Evolutionary conservation across 1,140 invertebrate genomes (phyloP), one percentile per base, ranked within the genome.

Genomic region (Bombus difficillimus): DNA sequence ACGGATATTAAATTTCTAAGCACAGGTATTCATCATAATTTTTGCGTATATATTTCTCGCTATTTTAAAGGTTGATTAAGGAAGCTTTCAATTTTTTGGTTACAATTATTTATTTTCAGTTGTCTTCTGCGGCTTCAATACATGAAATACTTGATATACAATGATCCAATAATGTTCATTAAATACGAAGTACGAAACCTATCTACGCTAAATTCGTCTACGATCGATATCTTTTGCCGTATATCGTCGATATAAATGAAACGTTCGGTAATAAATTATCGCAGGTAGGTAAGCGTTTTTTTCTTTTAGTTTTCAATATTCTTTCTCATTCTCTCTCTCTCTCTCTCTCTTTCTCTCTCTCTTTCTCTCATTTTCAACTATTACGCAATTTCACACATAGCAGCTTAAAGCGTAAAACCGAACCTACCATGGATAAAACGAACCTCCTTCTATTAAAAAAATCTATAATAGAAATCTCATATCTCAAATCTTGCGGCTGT

Each of bases 111-210:
- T 91, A 92, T 91, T 92, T 88, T 86, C 89, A 87, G 73, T 89
- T 89, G 83, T 91, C 88, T 69, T 88, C 90, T 87, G 89, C 86
- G 81, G 76, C 86, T 89, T 57, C 89, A 83, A 81, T 91, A 90
- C 89, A 90, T 89, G 82, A 84, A 69, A 91, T 91, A 91, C 71
- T 88, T 83, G 79, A 92, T 92, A 92, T 86, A 92, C 87, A 86
- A 92, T 91, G 85, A 92, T 88, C 85, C 78, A 88, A 83, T 90
- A 90, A 91, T 92, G 64, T 91, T 85, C 86, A 87, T 91, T 91
- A 88, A 92, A 92, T 91, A 92, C 90, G 91, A 92, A 92, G 85
- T 92, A 92, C 88, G 91, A 92, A 92, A 92, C 87, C 89, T 92
- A 92, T 86, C 77, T 84, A 91, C 64, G 85, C 88, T 91, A 92